Evolutionary conservation across 2,888 invertebrate genomes (phyloP).

Genomic region (Drosophila barbarae): DNA sequence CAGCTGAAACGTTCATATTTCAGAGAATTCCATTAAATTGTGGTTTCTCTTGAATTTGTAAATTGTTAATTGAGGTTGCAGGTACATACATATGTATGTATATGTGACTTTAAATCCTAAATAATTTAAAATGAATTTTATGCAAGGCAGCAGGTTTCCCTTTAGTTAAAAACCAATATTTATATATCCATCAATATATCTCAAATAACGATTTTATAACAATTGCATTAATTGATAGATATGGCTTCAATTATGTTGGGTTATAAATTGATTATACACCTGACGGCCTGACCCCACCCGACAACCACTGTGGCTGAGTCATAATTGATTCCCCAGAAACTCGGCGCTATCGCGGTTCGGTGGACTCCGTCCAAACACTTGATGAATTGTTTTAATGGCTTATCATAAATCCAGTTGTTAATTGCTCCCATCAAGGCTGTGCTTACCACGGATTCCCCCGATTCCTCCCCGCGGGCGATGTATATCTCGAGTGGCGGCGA

Average conservation of each 20-base stretch:
- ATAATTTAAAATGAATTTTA: background rate
- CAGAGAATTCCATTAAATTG: background rate
- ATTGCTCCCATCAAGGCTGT: slow-evolving; percentile 30
- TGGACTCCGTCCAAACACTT: background rate
- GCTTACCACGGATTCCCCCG: slow-evolving; percentile 13
- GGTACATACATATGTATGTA: too few species aligned
- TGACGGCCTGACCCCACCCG: background rate
- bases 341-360: background rate
- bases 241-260: background rate
- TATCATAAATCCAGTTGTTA: slow-evolving; percentile 40
- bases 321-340: slow-evolving; percentile 12
- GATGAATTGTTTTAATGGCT: slow-evolving; percentile 16
- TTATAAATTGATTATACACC: background rate
- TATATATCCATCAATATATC: too few species aligned
- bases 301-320: background rate
- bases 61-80: background rate
- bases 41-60: background rate
- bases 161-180: background rate
- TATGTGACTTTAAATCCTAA: background rate
- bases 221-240: background rate
- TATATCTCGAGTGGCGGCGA: slow-evolving; percentile 11
- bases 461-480: background rate
- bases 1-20: background rate
- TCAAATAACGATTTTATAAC: background rate
- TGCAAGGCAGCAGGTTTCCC: background rate